Conservation (phyloP, 2,888 invertebrate species). For the Spodoptera littoralis region DNA sequence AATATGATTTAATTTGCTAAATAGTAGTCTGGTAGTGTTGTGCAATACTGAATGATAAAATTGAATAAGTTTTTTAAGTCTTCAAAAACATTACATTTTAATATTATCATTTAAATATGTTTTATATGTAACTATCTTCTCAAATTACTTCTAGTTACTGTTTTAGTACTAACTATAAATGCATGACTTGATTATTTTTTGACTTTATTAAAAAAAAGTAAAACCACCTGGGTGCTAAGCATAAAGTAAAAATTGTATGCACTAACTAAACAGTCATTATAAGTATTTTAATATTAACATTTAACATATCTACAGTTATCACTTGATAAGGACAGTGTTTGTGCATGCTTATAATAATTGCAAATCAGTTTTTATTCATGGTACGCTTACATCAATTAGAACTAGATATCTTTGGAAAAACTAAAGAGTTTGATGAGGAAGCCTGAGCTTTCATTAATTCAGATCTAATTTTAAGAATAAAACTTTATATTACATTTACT, state of each 20-base stretch:
- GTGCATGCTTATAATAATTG: slow-evolving; percentile 37
- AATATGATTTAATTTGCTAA: not conserved
- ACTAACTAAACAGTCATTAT: slow-evolving; percentile 28
- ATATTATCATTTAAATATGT: not conserved
- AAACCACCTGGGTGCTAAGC: slow-evolving; percentile 8
- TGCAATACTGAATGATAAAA: slow-evolving; percentile 19
- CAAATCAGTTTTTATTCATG: slow-evolving; percentile 14
- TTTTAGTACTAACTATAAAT: slow-evolving; percentile 16
- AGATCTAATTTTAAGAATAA: slow-evolving; percentile 34
- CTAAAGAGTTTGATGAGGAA: slow-evolving; percentile 6
- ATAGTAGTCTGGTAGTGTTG: slow-evolving; percentile 1
- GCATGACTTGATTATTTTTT: slow-evolving; percentile 11
- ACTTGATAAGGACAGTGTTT: slow-evolving; percentile 41
- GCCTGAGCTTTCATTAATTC: slow-evolving; percentile 23
- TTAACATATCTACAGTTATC: slow-evolving; percentile 37
- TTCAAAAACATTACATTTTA: too few species aligned
- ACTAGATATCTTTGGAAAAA: slow-evolving; percentile 45
- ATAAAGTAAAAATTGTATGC: slow-evolving; percentile 8
- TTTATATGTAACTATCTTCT: slow-evolving; percentile 15
- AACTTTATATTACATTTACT: slow-evolving; percentile 9
- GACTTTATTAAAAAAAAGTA: slow-evolving; percentile 7
- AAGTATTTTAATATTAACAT: slow-evolving; percentile 12
- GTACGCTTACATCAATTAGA: slow-evolving; percentile 23
- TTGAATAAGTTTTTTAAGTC: too few species aligned
- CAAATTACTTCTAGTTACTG: slow-evolving; percentile 1